Evolutionary conservation across 2,113 vertebrate species (phyloP), one percentile per base, ranked within the genome.

Genomic region (Numida meleagris): DNA sequence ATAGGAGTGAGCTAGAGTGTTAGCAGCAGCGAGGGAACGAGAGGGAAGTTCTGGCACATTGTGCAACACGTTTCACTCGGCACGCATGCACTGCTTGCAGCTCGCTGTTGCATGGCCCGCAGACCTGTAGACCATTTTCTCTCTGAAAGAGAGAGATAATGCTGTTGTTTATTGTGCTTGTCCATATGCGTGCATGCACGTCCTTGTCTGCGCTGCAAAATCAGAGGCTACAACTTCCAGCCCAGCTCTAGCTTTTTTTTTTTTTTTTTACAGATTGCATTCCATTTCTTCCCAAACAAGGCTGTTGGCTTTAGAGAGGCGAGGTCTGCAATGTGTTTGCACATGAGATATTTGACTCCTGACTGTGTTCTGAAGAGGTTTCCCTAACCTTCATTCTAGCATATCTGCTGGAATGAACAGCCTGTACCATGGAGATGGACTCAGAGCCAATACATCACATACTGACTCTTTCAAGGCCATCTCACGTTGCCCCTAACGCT

Each of bases 111-210:
- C 55, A 57, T 10, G 55, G 31, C 55, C 48, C 24, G 24, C 48
- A 14, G 48, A 50, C 48, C 27, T 7, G 13, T 43, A 92, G 48
- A 25, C 33, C 34, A 1, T 2, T 55, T 88, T 57, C 14, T 40
- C 51, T 12, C 19, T 27, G n/a, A 33, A 51, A 34, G 70, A 48
- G 7, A 40, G 34, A 24, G 13, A 2, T 33, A 21, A 15, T 50
- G 66, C 38, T 19, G 9, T 27, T 20, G 5, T 4, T 9, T 21
- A 6, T 21, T 5, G 10, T 4, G 6, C 16, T 14, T 43, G 18
- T 29, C 50, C 55, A 2, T n/a, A 46, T 0, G 0, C 8, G 14
- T 17, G 4, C 10, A 2, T 23, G 55, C 55, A 21, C 18, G 19
- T 57, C 29, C 55, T 42, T 29, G 12, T 13, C 40, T 68, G 38